Conservation (phyloP, 2,113 vertebrate species). For the Climacteris rufus region DNA sequence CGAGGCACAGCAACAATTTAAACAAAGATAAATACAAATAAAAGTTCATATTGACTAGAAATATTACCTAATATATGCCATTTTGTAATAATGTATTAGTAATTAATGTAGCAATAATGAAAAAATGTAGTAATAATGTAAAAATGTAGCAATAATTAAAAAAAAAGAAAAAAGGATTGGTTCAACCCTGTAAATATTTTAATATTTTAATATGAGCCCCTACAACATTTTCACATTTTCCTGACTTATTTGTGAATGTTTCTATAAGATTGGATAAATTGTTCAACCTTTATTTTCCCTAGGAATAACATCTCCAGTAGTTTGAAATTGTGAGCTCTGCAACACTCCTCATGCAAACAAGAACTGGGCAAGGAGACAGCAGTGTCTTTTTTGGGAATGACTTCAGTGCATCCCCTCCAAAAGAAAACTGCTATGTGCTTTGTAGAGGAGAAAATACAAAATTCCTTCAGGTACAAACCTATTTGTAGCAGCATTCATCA, state of each 20-base stretch:
- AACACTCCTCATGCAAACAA: not conserved
- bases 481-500: not conserved
- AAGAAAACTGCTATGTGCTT: not conserved
- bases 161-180: not conserved
- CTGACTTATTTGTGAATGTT: not conserved
- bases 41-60: not conserved
- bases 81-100: too few species aligned
- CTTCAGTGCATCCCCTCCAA: not conserved
- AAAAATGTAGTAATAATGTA: not conserved
- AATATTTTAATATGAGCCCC: not conserved
- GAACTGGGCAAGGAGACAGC: not conserved
- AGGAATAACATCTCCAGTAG: not conserved
- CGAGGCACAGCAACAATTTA: not conserved
- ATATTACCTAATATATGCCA: not conserved
- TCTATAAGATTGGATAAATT: not conserved
- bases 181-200: not conserved
- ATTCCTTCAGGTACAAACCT: not conserved
- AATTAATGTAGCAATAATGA: too few species aligned
- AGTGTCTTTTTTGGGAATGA: not conserved
- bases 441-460: not conserved
- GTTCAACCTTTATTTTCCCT: not conserved
- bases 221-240: not conserved
- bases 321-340: not conserved
- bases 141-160: not conserved
- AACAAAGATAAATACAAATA: slow-evolving; percentile 9